These are phyloP conservation scores for Steinernema scapterisci DNA, from an alignment of 2,888 invertebrate genomes.

Conservation along the genomic window DNA sequence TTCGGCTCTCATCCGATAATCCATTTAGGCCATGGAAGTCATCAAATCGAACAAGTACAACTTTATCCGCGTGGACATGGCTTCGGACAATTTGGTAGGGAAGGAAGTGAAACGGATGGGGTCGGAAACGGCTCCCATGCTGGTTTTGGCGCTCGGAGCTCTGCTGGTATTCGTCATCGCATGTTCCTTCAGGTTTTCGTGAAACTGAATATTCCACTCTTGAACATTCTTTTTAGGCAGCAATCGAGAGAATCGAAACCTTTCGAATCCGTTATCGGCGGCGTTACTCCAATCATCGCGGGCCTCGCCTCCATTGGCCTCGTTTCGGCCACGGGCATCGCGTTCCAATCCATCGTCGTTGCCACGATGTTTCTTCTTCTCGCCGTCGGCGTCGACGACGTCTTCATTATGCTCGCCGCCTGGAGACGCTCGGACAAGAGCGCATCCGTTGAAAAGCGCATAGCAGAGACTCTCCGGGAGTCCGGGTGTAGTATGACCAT, in stretches of 20 bases:
- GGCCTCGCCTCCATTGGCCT: conserved; percentile 51
- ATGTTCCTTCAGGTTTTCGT: conserved; percentile 49
- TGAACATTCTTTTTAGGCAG: conserved; percentile 36
- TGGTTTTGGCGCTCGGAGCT: conserved; percentile 43
- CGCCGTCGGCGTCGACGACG: conserved; percentile 57
- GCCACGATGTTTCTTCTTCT: conserved; percentile 52
- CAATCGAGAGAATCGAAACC: conserved; percentile 49
- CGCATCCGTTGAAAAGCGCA: background rate
- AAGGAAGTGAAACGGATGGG: conserved; percentile 46
- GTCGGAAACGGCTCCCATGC: conserved; percentile 49
- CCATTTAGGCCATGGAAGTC: conserved; percentile 44
- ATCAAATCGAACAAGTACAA: conserved; percentile 47
- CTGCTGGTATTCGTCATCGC: conserved; percentile 47
- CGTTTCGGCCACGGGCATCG: conserved; percentile 51
- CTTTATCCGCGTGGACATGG: conserved; percentile 45
- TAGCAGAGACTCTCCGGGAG: conserved; percentile 40
- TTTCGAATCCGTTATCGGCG: conserved; percentile 53
- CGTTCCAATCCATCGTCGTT: conserved; percentile 57
- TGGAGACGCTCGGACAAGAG: conserved; percentile 52
- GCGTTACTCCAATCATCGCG: conserved; percentile 51
- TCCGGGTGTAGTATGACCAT: conserved; percentile 59
- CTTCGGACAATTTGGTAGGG: conserved; percentile 52
- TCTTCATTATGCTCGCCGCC: conserved; percentile 54
- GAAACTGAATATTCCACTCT: background rate
- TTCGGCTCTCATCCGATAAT: background rate